A percentile compares a stretch with the other conserved stretches of the same genome.
Evolutionary conservation across 2,888 invertebrate genomes (phyloP).

Genomic region (Artemia sinica): DNA sequence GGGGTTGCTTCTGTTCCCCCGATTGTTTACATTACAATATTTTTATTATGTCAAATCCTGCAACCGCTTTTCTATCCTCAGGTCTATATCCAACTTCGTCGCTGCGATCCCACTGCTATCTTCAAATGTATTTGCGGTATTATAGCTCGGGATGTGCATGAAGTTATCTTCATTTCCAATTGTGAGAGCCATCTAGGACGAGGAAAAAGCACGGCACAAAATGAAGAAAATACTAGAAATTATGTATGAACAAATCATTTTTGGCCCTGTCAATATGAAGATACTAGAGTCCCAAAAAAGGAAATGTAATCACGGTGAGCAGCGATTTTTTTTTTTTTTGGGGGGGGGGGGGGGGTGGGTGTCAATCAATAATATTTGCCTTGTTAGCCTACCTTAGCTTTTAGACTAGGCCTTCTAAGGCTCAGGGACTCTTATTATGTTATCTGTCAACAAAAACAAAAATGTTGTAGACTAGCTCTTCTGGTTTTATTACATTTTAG

Average conservation of each 20-base stretch:
- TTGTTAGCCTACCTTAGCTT: too few relatives aligned
- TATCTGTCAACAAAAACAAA: too few relatives aligned
- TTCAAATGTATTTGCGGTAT: slow-evolving; percentile 13
- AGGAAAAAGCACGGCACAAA: neutral
- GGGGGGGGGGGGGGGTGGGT: too few relatives aligned
- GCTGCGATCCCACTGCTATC: slow-evolving; percentile 3
- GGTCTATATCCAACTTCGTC: neutral
- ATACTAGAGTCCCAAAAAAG: slow-evolving; percentile 21
- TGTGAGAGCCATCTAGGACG: slow-evolving; percentile 10
- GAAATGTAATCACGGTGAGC: slow-evolving; percentile 20
- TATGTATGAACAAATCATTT: slow-evolving; percentile 7
- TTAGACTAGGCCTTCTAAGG: too few relatives aligned
- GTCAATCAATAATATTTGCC: too few relatives aligned
- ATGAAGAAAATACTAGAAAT: slow-evolving; percentile 3
- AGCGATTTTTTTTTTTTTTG: neutral
- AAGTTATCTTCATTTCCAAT: neutral
- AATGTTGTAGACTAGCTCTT: too few relatives aligned
- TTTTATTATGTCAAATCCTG: too few relatives aligned
- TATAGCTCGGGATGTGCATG: neutral
- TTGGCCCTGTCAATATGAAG: slow-evolving; percentile 6
- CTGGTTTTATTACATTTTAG: too few relatives aligned
- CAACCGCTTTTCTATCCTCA: neutral
- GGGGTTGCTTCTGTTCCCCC: too few relatives aligned
- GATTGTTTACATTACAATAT: too few relatives aligned
- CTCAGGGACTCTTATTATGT: too few relatives aligned